A percentile compares a stretch with the other conserved stretches of the same genome.
Conservation (phyloP, 2,113 vertebrate species). For the Tyrannus savana region DNA sequence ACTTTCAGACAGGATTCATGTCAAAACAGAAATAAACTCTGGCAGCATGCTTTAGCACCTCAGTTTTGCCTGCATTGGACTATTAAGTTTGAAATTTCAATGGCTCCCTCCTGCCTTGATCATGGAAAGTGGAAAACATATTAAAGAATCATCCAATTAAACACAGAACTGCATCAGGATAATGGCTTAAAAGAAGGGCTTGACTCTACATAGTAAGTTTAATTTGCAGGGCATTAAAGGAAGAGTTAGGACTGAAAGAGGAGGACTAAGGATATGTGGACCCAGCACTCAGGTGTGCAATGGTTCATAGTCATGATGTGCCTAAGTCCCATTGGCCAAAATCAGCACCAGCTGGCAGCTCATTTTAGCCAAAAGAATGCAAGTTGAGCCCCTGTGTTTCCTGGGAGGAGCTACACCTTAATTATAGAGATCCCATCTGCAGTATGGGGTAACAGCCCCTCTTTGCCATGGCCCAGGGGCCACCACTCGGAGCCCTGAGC, state of each 20-base stretch:
- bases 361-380: not conserved
- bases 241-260: not conserved
- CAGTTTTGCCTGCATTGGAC: not conserved
- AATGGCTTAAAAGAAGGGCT: not conserved
- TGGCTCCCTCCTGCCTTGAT: not conserved
- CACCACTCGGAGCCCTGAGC: not conserved
- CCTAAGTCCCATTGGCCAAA: not conserved
- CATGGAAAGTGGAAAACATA: not conserved
- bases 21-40: constrained; percentile 3
- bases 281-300: not conserved
- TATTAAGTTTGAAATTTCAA: not conserved
- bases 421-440: fast-evolving
- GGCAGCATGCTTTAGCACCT: not conserved
- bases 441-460: not conserved
- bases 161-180: not conserved
- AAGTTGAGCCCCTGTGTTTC: not conserved
- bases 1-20: not conserved
- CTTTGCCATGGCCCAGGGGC: not conserved
- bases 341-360: not conserved
- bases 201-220: not conserved
- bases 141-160: not conserved
- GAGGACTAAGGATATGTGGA: not conserved
- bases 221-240: not conserved
- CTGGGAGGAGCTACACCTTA: not conserved
- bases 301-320: not conserved